Evolutionary conservation across 2,797 vertebrate species (phyloP).

Genomic region (Aplochiton taeniatus): DNA sequence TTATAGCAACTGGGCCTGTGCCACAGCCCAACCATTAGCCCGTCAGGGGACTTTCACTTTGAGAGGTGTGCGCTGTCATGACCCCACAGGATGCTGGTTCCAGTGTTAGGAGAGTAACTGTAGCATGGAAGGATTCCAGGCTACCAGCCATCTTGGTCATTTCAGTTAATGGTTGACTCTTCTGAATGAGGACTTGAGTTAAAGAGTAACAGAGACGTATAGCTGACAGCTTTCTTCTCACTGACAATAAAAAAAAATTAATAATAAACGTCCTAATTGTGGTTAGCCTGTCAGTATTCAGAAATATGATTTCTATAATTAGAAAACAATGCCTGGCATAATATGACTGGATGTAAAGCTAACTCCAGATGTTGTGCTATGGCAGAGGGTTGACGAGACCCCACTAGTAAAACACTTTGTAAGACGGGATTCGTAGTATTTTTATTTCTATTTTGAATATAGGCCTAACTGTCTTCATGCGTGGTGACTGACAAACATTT

Average conservation of each 20-base stretch:
- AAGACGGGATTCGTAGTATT: too few relatives aligned
- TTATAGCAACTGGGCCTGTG: not conserved
- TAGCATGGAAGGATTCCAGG: slow-evolving; percentile 9
- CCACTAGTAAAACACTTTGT: too few relatives aligned
- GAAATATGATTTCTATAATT: too few relatives aligned
- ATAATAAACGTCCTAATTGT: slow-evolving; percentile 1
- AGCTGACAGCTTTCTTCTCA: not conserved
- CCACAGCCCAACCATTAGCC: not conserved
- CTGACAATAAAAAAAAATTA: too few relatives aligned
- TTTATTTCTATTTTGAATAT: too few relatives aligned
- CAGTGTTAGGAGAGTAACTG: not conserved
- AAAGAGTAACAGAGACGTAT: slow-evolving; percentile 17
- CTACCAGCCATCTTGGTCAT: slow-evolving; percentile 9
- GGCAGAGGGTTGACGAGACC: too few relatives aligned
- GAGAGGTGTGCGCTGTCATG: slow-evolving; percentile 10
- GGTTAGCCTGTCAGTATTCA: too few relatives aligned
- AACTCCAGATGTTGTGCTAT: too few relatives aligned
- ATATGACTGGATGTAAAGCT: too few relatives aligned
- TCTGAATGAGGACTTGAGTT: slow-evolving; percentile 3
- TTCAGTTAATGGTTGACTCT: slow-evolving; percentile 41
- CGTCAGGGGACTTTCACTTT: slow-evolving; percentile 16
- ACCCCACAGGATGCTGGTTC: not conserved
- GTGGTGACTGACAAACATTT: too few relatives aligned
- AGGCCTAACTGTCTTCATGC: too few relatives aligned
- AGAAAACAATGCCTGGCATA: too few relatives aligned